A percentile compares a stretch with the other conserved stretches of the same genome.
phyloP scores from a whole-genome alignment of 92 coral and sea anemone species.

The Virgularia gustaviana region DNA sequence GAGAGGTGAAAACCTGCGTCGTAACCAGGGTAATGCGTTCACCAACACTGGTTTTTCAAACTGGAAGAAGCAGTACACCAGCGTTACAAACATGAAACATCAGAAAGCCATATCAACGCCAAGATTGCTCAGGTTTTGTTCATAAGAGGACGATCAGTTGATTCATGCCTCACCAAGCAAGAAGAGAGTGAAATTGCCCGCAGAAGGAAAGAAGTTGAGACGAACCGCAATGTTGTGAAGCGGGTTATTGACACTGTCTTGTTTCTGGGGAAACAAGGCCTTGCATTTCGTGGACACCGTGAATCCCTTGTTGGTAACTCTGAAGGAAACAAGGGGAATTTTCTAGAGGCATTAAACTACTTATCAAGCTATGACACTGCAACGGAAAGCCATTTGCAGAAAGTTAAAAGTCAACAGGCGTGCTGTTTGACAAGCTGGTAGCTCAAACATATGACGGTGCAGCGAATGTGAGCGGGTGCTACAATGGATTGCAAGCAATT shows the following conservation, averaged over 20 bases:
- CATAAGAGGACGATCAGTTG: not conserved
- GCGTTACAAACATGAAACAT: not conserved
- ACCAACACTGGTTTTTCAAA: slow-evolving; percentile 26
- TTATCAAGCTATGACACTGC: slow-evolving; percentile 24
- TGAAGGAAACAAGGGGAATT: slow-evolving; percentile 16
- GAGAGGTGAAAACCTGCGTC: slow-evolving; percentile 20
- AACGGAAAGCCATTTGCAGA: not conserved
- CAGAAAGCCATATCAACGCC: slow-evolving; percentile 6
- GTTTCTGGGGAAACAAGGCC: slow-evolving; percentile 16
- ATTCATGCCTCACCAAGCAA: not conserved
- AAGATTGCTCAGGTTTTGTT: not conserved
- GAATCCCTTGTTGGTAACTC: slow-evolving; percentile 13
- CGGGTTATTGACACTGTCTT: slow-evolving; percentile 17
- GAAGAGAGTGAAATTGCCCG: not conserved
- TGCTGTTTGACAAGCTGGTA: not conserved
- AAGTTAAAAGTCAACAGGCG: not conserved
- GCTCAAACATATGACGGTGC: slow-evolving; percentile 15
- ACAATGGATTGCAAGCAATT: slow-evolving; percentile 9
- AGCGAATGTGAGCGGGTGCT: slow-evolving; percentile 2
- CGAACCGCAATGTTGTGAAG: slow-evolving; percentile 4
- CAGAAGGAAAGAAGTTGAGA: not conserved
- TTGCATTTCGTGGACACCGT: slow-evolving; percentile 13
- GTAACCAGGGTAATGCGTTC: slow-evolving; percentile 32
- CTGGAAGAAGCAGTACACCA: slow-evolving; percentile 14
- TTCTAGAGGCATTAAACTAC: slow-evolving; percentile 15